Evolutionary conservation across 2,888 invertebrate genomes (phyloP).

Genomic region (Temnothorax rugatulus): DNA sequence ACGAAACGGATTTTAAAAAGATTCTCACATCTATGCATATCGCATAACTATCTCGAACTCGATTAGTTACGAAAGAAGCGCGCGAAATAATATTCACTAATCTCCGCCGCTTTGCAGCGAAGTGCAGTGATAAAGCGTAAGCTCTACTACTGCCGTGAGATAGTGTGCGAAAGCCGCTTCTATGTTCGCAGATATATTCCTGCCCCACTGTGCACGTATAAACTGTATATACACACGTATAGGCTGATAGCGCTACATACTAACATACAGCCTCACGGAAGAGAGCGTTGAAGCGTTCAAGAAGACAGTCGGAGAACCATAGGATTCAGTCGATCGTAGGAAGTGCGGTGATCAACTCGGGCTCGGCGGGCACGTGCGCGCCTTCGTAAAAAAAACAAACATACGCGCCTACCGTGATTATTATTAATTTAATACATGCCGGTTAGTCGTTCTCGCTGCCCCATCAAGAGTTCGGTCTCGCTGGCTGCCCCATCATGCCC

Average conservation of each 20-base stretch:
- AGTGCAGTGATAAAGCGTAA: conserved; percentile 17
- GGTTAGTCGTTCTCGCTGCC: too few relatives aligned
- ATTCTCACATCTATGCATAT: not conserved
- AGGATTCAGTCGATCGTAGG: conserved; percentile 78
- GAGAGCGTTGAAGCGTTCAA: conserved; percentile 77
- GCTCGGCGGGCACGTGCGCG: not conserved
- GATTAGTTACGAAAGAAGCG: not conserved
- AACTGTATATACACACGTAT: conserved; percentile 41
- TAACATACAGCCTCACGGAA: conserved; percentile 46
- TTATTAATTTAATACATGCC: conserved; percentile 11
- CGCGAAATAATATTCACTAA: conserved; percentile 1
- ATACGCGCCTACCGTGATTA: not conserved
- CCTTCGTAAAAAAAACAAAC: not conserved
- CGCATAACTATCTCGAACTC: not conserved
- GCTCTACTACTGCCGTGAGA: not conserved
- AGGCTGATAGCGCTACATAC: conserved; percentile 39
- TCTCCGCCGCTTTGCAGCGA: conserved; percentile 13
- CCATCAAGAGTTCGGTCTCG: not conserved
- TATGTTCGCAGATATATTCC: conserved; percentile 48
- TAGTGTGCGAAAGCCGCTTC: conserved; percentile 46
- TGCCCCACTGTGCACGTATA: conserved; percentile 46
- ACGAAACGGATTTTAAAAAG: not conserved
- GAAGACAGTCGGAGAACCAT: conserved; percentile 74
- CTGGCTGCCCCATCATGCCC: not conserved
- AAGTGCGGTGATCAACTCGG: conserved; percentile 65